Conservation (phyloP, 2,113 vertebrate genomes). For the Cettia cetti region DNA sequence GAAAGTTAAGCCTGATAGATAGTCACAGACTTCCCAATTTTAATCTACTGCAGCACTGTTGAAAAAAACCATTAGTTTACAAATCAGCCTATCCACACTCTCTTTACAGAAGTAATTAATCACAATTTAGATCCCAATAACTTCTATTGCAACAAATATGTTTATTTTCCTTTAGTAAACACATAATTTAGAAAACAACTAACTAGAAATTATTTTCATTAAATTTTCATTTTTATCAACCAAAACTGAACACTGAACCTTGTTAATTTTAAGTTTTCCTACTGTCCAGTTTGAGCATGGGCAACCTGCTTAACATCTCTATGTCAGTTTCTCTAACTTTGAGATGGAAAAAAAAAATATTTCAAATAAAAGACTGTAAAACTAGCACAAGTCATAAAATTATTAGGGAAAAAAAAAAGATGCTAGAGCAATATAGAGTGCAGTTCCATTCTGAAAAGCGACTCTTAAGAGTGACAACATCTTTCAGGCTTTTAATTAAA, state of each 20-base stretch:
- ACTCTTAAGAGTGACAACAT: not conserved
- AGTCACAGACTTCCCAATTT: not conserved
- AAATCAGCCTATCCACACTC: not conserved
- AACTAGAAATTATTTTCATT: not conserved
- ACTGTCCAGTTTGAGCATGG: not conserved
- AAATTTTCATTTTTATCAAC: not conserved
- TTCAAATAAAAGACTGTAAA: not conserved
- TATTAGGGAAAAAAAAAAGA: not conserved
- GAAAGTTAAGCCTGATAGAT: not conserved
- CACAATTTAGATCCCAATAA: not conserved
- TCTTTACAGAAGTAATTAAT: not conserved
- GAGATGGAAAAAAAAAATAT: not conserved
- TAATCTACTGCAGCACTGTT: not conserved
- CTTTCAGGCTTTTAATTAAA: slow-evolving; percentile 43
- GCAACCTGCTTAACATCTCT: not conserved
- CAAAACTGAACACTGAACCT: not conserved
- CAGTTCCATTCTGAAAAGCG: slow-evolving; percentile 29
- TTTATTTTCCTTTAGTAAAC: not conserved
- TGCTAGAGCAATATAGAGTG: not conserved
- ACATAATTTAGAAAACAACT: not conserved
- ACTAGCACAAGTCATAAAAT: not conserved
- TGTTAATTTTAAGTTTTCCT: not conserved
- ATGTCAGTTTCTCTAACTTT: not conserved
- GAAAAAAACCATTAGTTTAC: not conserved
- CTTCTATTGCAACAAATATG: not conserved